A percentile compares a stretch with the other conserved stretches of the same genome.
Conservation (phyloP, 37 sponge, comb jelly and placozoan species). For the Halisarca cf. caerulea region DNA sequence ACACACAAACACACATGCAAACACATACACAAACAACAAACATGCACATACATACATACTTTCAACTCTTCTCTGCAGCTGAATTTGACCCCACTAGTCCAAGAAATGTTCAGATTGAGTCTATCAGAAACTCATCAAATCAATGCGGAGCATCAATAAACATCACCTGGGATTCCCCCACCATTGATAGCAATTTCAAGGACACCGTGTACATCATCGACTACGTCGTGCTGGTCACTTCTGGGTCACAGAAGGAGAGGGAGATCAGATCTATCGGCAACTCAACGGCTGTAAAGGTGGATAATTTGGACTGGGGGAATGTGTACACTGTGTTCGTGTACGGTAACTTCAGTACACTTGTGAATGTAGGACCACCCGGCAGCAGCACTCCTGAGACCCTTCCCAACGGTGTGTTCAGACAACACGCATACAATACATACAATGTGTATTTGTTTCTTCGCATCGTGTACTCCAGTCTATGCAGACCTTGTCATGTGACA, state of each 20-base stretch:
- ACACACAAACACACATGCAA: constrained; percentile 13
- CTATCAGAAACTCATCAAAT: background rate
- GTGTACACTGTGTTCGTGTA: background rate
- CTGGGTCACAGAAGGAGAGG: background rate
- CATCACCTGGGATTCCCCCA: constrained; percentile 5
- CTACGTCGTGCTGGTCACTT: background rate
- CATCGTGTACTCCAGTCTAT: too few relatives aligned
- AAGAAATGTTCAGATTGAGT: background rate
- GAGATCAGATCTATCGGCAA: background rate
- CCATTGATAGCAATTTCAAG: background rate
- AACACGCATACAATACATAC: too few relatives aligned
- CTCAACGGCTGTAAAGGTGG: background rate
- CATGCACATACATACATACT: too few relatives aligned
- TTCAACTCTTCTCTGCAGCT: constrained; percentile 6
- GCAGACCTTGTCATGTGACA: too few relatives aligned
- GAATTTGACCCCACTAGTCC: constrained; percentile 35
- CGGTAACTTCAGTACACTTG: background rate
- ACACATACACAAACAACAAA: too few relatives aligned
- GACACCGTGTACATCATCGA: background rate
- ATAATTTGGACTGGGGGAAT: background rate
- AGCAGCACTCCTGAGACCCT: too few relatives aligned
- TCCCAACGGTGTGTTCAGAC: too few relatives aligned
- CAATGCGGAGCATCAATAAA: background rate
- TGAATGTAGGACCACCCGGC: background rate
- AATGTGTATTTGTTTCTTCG: too few relatives aligned